Percentiles rank a stretch among this genome's conserved stretches.
Evolutionary conservation across 2,113 vertebrate species (phyloP).

Genomic region (Copsychus sechellarum): DNA sequence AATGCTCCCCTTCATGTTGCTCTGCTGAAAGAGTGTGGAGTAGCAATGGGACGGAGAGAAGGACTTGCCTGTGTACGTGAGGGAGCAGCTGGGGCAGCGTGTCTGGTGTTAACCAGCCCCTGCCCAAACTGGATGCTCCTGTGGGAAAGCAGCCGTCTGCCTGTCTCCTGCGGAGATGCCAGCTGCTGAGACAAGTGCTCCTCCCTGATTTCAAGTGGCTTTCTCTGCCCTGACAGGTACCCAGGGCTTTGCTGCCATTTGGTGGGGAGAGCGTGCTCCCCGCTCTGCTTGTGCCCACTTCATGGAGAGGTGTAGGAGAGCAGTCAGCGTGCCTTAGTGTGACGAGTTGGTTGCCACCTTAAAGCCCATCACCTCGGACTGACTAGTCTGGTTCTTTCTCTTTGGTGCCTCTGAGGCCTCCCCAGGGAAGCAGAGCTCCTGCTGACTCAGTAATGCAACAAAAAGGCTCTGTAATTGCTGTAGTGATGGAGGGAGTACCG

Average conservation of each 20-base stretch:
- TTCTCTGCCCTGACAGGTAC: background rate
- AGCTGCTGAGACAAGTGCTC: background rate
- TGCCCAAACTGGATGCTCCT: background rate
- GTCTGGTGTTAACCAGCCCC: background rate
- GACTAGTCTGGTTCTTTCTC: slow-evolving; percentile 47
- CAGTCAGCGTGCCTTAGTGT: background rate
- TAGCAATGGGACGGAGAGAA: background rate
- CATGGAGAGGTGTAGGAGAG: background rate
- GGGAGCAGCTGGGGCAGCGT: rapidly evolving
- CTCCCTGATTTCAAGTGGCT: background rate
- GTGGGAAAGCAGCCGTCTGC: background rate
- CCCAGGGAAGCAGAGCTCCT: background rate
- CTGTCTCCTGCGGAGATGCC: background rate
- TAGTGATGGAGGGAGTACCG: background rate
- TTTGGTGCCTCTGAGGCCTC: background rate
- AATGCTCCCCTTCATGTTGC: background rate
- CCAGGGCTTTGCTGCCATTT: background rate
- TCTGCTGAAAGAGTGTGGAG: background rate
- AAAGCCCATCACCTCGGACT: background rate
- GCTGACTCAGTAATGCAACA: slow-evolving; percentile 22
- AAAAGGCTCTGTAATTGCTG: background rate
- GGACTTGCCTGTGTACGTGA: background rate
- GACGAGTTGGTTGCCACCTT: background rate
- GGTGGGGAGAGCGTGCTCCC: rapidly evolving
- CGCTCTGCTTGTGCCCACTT: rapidly evolving